phyloP scores from a whole-genome alignment of 2,113 vertebrate genomes.

The human (Homo sapiens) region GRCh38 chr2:180212501-180213000 shows the following conservation, averaged over 20 bases:
- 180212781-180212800: constrained; percentile 54
- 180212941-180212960: constrained; percentile 54
- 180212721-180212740: constrained; percentile 17
- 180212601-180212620: background rate
- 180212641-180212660: background rate
- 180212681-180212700: background rate
- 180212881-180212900: background rate
- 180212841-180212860: background rate
- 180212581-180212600: background rate
- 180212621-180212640: background rate
- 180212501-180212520: background rate
- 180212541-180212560: background rate
- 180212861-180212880: background rate
- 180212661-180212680: background rate
- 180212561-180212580: background rate
- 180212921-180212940: constrained; percentile 64
- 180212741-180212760: constrained; percentile 17
- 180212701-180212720: background rate
- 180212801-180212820: background rate
- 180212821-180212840: constrained; percentile 42
- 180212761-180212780: background rate
- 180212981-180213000: constrained; percentile 57
- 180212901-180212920: constrained; percentile 48
- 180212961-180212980: background rate
- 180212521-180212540: background rate